Evolutionary conservation across 2,888 invertebrate species (phyloP), one percentile per base, ranked within the genome.

Genomic region (Aphrophora alni): DNA sequence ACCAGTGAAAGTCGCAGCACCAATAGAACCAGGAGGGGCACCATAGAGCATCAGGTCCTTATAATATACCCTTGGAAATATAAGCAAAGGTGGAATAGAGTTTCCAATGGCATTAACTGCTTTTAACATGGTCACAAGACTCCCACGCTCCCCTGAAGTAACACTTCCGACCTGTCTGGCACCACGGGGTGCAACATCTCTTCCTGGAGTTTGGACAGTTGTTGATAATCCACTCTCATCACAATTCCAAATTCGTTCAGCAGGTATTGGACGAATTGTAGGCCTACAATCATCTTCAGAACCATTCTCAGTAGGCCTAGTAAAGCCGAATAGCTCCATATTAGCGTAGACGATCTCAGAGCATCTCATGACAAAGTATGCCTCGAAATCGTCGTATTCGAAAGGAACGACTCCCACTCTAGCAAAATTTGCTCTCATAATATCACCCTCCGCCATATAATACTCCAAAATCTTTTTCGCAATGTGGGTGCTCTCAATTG

Each of bases 71-170:
- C 85, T 71, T 12, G 85, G 84, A 75, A 86, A 86, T n/a, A 86
- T 80, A 59, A 86, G 84, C 27, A 84, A 80, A 14, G 86, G 86
- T 24, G 86, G 85, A n/a, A 84, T 80, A 44, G 78, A 38, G 80
- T 82, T 84, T 17, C 85, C 85, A 51, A 27, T 72, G 17, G 84
- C 85, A 82, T 76, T 83, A 5, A 85, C 84, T 38, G 82, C 80
- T 7, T 77, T 14, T 26, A 81, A 81, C 70, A 84, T 38, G 0
- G 84, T 85, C 0, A 85, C 85, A 5, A 85, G 68, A 12, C 82
- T 78, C 12, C 86, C 85, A 73, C 85, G 80, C 81, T 86, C 85
- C 14, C 83, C 85, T 7, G 85, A 86, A 8, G 85, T 85, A 25
- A 85, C 78, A 27, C 78, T 72, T 12, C 84, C 84, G 14, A 86